These are phyloP conservation scores for Limnephilus auricula DNA, from an alignment of 2,888 invertebrate species.

Conservation along the genomic window DNA sequence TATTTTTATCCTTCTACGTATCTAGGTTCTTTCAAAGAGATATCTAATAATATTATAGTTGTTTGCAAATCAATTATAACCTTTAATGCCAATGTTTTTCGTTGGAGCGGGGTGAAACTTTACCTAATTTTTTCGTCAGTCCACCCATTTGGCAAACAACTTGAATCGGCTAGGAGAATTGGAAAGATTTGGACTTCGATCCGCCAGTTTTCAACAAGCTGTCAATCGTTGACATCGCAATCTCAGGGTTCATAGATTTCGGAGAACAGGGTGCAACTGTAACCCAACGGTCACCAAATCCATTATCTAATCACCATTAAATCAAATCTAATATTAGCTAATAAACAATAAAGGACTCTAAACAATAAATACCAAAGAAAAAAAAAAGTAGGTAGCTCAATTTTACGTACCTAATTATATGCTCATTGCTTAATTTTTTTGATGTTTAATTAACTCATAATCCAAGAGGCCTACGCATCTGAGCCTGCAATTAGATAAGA, in stretches of 20 bases:
- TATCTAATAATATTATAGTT: neutral
- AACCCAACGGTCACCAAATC: neutral
- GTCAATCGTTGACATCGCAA: conserved; percentile 2
- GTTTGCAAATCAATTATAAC: neutral
- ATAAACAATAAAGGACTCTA: neutral
- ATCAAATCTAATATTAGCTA: neutral
- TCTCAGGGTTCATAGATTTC: neutral
- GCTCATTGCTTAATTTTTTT: too few relatives aligned
- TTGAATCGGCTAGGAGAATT: neutral
- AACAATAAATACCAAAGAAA: too few relatives aligned
- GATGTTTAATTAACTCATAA: too few relatives aligned
- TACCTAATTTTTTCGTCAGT: neutral
- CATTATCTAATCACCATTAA: neutral
- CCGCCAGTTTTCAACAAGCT: neutral
- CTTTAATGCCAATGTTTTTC: neutral
- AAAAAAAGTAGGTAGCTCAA: too few relatives aligned
- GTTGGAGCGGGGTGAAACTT: neutral
- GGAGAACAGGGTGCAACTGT: neutral
- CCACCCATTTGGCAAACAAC: neutral
- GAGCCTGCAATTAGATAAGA: too few relatives aligned
- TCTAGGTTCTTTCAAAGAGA: neutral
- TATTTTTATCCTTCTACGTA: neutral
- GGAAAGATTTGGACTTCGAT: neutral
- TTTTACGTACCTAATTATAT: too few relatives aligned
- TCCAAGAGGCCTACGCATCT: too few relatives aligned